Percentiles rank a stretch among this genome's conserved stretches.
These are phyloP conservation scores for Trogon surrucura DNA, from an alignment of 2,113 vertebrate genomes.

Conservation along the genomic window DNA sequence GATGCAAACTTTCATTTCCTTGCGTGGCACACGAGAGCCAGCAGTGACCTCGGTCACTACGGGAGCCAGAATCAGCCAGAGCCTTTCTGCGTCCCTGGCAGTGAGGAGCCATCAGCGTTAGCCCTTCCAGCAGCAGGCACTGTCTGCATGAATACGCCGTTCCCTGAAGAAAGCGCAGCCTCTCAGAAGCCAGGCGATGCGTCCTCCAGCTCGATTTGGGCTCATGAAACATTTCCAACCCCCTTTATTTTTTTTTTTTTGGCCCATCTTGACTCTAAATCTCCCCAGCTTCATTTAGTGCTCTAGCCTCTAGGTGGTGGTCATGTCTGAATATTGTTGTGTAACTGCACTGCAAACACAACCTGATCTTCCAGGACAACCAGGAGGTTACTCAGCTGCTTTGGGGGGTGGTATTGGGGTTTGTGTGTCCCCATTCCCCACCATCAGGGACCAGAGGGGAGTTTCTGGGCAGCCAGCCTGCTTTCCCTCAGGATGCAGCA, in stretches of 20 bases:
- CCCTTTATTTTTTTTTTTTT: background rate
- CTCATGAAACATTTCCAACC: background rate
- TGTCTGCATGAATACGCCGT: too few relatives aligned
- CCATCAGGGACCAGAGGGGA: background rate
- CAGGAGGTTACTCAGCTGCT: background rate
- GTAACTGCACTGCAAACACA: background rate
- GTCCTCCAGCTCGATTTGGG: background rate
- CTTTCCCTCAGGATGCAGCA: background rate
- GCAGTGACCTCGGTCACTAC: too few relatives aligned
- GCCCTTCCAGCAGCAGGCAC: background rate
- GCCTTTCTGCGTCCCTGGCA: too few relatives aligned
- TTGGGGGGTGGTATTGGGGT: accelerated
- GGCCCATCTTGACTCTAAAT: background rate
- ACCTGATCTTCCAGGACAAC: too few relatives aligned
- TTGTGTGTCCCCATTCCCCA: background rate
- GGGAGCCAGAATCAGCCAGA: too few relatives aligned
- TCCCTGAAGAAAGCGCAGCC: too few relatives aligned
- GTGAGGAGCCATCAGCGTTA: too few relatives aligned
- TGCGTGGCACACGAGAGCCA: too few relatives aligned
- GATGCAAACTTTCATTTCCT: too few relatives aligned
- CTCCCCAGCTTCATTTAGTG: background rate
- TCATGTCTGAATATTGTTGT: background rate
- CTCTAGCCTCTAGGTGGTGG: conserved; percentile 14
- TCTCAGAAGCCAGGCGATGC: too few relatives aligned
- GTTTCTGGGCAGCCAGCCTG: background rate